Base-by-base conservation (phyloP, 2,113 vertebrate species). In the Romanogobio albipinnatus region DNA sequence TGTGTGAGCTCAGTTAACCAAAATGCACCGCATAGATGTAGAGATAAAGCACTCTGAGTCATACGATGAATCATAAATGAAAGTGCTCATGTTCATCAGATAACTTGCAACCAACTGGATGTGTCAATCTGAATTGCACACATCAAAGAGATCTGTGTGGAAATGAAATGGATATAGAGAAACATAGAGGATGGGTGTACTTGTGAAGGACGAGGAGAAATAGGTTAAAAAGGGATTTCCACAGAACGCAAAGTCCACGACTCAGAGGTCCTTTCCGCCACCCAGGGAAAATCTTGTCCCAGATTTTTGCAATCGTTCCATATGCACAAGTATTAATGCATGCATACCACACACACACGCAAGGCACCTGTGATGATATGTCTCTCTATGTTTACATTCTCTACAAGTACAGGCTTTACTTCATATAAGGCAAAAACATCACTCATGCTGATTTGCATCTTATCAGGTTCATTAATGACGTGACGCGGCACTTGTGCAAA, bases 171-270 rank as follows among this genome's bases (percentile, higher is more conserved):
- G 14, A 29, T 36, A 4, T 70, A 24, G 58, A n/a, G n/a, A n/a
- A 70, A 56, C 9, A 29, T 10, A 33, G 62, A 43, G 43, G 22
- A 13, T 29, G 5, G 19, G 19, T 49, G 68, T 70, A 58, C 47
- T 68, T 76, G 53, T 85, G 56, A 85, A 85, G 76, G 76, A 84
- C 82, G 2, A 43, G 22, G 17, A 80, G 33, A 89, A 82, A 77
- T 76, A 68, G 80, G 71, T 87, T 86, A 82, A 84, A 84, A 22
- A 76, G 80, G 83, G 24, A 83, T 86, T 86, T 86, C 73, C 68
- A 86, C 71, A 66, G 45, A 81, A 73, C 22, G 36, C 45, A 68
- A 79, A 59, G 47, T 26, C 74, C 45, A 29, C 22, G 56, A 68
- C 77, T 81, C 15, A 49, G 29, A 88, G 56, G 85, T 86, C 71